Base-by-base conservation (phyloP, 2,888 invertebrate genomes). In the Ptilodon capucinus region DNA sequence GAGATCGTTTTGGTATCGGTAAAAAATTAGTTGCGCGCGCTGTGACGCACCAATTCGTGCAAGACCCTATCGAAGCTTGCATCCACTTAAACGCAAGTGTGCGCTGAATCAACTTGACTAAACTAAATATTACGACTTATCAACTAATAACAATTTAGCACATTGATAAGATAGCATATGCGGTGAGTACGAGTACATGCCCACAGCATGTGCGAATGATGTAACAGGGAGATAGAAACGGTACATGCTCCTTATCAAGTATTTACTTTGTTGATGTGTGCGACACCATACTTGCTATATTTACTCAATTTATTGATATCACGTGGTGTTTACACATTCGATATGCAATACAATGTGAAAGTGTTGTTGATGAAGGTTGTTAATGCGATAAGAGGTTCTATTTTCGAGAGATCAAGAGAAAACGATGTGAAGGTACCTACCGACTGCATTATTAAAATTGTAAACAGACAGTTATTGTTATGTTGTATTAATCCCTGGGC, bases 221-320 rank as follows among this genome's bases (percentile, higher is more conserved):
- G 28, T n/a, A 28, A n/a, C 23, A 23, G 11, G 1, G 28, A 11
- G 28, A 28, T 28, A 28, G n/a, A 7, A 28, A 11, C 28, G n/a
- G 28, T 3, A 14, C 13, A 32, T 6, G 2, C n/a, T n/a, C 14
- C 32, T 57, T 58, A 58, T 57, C 62, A 40, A 41, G 2, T 51
- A 51, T 14, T 40, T 46, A 51, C 17, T 40, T 46, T 61, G 62
- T 58, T 57, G 48, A 48, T 51, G 39, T 61, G 57, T 48, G 40
- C 6, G 6, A n/a, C 3, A 14, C 32, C 14, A 32, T 9, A 44
- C 19, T 48, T 44, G 48, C 44, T 57, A 52, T 57, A 57, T 62
- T 62, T 48, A 59, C 58, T 62, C 36, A 9, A 39, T 48, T 46
- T 40, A 51, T 36, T 62, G 52, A 21, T 48, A 60, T 44, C 7